Base-by-base conservation (phyloP, 2,888 invertebrate genomes). In the Micoletzkya japonica region DNA sequence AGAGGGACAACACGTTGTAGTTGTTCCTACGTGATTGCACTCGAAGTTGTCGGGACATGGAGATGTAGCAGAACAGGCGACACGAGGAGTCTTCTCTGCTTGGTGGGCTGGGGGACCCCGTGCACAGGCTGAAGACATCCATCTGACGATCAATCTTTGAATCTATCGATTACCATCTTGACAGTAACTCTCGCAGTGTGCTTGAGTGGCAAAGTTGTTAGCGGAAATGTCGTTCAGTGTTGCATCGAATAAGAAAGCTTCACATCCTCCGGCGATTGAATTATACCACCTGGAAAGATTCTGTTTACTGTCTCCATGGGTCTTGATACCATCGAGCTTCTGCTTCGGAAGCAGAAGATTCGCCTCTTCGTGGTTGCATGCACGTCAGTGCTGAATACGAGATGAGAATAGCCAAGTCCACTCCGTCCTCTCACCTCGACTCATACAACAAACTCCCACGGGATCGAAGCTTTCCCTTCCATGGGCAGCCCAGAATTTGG, bases 371-470 rank as follows among this genome's bases (percentile, higher is more conserved):
- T 49, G 79, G 77, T 64, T 79, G 79, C 72, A 77, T 77, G 54
- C 79, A 79, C n/a, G 77, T 77, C 72, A 77, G 77, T 1, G 79
- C 79, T 73, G 68, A 32, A 63, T 34, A n/a, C n/a, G 17, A 30
- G 4, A 24, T n/a, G 6, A 26, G n/a, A 14, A 30, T 6, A 20
- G 20, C 36, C 10, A 0, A 26, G 17, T 37, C 1, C 28, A 0
- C 14, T n/a, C 26, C 6, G 26, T 44, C 20, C 26, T 17, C 34
- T 1, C 17, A 72, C 72, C 72, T n/a, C 79, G 73, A 32, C 76
- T 79, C 79, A 79, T 79, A 54, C 79, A 79, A 50, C 79, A 79
- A 2, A 79, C 79, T 30, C 79, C 79, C 20, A 79, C 69, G 2
- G 79, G 76, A 58, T 76, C 74, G 6, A 60, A 63, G 1, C 26